Conservation (phyloP, 2,888 invertebrate species). For the Rhamnusium bicolor region DNA sequence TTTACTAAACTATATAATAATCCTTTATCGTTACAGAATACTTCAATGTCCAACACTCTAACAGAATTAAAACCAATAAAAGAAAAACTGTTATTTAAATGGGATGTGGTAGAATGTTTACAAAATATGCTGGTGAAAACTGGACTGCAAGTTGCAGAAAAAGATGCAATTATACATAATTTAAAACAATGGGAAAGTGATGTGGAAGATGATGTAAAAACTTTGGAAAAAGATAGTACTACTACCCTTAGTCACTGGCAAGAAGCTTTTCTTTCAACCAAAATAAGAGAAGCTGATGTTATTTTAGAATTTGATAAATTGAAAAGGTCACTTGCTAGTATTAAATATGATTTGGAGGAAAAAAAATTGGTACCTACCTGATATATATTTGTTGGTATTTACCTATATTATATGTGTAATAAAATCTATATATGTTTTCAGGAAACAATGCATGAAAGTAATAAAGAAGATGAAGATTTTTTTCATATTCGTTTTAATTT, state of each 20-base stretch:
- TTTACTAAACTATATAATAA: background rate
- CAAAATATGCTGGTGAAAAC: constrained; percentile 48
- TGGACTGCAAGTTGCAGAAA: constrained; percentile 51
- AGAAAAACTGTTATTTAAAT: constrained; percentile 51
- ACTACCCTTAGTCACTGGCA: constrained; percentile 48
- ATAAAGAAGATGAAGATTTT: background rate
- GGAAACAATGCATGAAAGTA: constrained; percentile 14
- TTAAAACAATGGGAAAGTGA: constrained; percentile 41
- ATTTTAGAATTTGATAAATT: constrained; percentile 52
- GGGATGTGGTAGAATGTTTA: constrained; percentile 50
- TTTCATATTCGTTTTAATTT: constrained; percentile 18
- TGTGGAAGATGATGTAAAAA: constrained; percentile 45
- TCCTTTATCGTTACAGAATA: constrained; percentile 37
- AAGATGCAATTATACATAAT: constrained; percentile 47
- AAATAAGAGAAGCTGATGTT: constrained; percentile 49
- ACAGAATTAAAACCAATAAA: constrained; percentile 48
- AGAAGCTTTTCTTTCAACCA: constrained; percentile 49
- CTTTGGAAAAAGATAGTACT: background rate
- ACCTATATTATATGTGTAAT: background rate
- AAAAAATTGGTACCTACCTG: constrained; percentile 34
- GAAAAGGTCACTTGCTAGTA: constrained; percentile 43
- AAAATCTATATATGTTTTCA: background rate
- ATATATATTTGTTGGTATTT: background rate
- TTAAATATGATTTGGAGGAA: constrained; percentile 48
- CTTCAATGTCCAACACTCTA: constrained; percentile 25